Evolutionary conservation across 2,113 vertebrate species (phyloP).

Genomic region (Mobula hypostoma): DNA sequence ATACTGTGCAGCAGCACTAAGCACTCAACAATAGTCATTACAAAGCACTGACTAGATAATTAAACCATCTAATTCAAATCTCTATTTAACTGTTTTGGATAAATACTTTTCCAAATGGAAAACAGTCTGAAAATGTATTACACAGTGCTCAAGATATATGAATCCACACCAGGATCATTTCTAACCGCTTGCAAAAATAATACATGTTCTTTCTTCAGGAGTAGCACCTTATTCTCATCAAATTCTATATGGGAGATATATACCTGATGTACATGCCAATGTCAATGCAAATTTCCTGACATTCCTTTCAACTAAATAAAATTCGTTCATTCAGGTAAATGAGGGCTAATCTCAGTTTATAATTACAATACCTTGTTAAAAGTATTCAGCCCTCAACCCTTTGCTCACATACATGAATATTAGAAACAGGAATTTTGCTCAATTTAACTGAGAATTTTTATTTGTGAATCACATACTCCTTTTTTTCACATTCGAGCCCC

Average conservation of each 20-base stretch:
- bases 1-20: conserved; percentile 15
- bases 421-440: no score
- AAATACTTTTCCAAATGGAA: conserved; percentile 3
- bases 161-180: neutral
- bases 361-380: neutral
- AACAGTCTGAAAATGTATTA: neutral
- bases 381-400: no score
- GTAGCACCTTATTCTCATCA: neutral
- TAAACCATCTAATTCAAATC: conserved; percentile 19
- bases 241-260: neutral
- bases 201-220: neutral
- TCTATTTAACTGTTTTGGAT: neutral
- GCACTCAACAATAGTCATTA: conserved; percentile 25
- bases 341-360: neutral
- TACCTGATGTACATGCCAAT: neutral
- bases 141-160: neutral
- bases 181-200: neutral
- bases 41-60: conserved; percentile 10
- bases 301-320: neutral
- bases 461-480: no score
- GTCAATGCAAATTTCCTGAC: neutral
- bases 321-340: neutral
- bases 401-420: no score
- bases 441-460: no score
- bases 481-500: no score